These are phyloP conservation scores for Rhizoglyphus robini DNA, from an alignment of 1,140 invertebrate species.

Conservation along the genomic window DNA sequence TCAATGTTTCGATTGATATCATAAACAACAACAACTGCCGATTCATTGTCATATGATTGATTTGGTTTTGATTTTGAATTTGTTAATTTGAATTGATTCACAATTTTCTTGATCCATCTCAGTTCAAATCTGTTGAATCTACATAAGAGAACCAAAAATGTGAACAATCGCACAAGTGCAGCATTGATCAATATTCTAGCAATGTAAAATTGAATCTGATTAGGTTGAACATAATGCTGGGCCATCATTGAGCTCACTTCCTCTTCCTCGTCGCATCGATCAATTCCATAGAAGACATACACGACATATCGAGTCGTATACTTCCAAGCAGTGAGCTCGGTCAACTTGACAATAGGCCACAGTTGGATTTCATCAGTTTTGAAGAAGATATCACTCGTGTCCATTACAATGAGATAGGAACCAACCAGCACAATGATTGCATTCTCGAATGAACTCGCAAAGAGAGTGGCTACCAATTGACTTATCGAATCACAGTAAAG, in stretches of 20 bases:
- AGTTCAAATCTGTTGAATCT: background rate
- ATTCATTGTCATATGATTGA: no score
- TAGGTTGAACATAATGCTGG: background rate
- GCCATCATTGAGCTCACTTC: background rate
- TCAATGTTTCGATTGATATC: background rate
- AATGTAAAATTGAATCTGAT: no score
- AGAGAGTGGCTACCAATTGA: background rate
- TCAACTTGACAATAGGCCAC: background rate
- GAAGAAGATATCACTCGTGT: background rate
- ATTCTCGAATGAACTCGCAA: background rate
- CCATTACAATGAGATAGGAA: background rate
- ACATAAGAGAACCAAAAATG: background rate
- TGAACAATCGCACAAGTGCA: background rate
- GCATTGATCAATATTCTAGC: background rate
- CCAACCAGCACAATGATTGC: background rate
- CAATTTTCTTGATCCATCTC: background rate
- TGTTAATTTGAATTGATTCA: background rate
- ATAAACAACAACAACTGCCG: background rate
- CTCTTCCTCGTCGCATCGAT: background rate
- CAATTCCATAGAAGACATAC: background rate
- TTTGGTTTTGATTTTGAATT: background rate
- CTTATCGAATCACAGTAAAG: background rate
- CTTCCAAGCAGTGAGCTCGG: background rate
- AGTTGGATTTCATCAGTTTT: background rate
- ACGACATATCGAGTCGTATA: background rate